Evolutionary conservation across 2,888 invertebrate genomes (phyloP).

Genomic region (Xanthorhoe spadicearia): DNA sequence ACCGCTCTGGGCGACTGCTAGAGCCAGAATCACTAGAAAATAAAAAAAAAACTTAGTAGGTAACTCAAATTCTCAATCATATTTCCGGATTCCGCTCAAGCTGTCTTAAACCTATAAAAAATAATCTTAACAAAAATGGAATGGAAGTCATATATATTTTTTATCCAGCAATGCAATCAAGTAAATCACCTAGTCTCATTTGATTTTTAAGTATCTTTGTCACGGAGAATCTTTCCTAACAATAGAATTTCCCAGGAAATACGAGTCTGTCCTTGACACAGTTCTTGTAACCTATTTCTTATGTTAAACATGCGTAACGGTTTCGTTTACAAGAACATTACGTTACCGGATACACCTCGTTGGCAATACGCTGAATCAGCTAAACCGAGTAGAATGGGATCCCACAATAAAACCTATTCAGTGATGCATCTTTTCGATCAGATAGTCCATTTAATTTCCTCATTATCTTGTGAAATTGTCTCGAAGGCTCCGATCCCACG

Average conservation of each 20-base stretch:
- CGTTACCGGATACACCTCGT: background rate
- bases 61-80: background rate
- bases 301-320: no score
- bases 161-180: no score
- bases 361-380: slow-evolving; percentile 26
- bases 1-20: slow-evolving; percentile 85
- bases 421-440: slow-evolving; percentile 33
- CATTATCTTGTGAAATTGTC: slow-evolving; percentile 39
- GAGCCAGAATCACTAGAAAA: slow-evolving; percentile 72
- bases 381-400: slow-evolving; percentile 38
- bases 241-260: no score
- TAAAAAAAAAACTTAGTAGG: slow-evolving; percentile 10
- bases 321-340: background rate
- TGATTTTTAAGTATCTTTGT: no score
- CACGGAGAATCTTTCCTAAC: no score
- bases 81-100: no score
- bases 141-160: no score
- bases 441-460: slow-evolving; percentile 41
- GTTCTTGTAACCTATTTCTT: no score
- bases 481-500: slow-evolving; percentile 34
- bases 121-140: no score
- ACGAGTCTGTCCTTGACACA: background rate
- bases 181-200: no score
- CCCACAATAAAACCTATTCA: slow-evolving; percentile 39
- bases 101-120: no score